Base-by-base conservation (phyloP, 2,113 vertebrate genomes). In the Gopherus evgoodei region DNA sequence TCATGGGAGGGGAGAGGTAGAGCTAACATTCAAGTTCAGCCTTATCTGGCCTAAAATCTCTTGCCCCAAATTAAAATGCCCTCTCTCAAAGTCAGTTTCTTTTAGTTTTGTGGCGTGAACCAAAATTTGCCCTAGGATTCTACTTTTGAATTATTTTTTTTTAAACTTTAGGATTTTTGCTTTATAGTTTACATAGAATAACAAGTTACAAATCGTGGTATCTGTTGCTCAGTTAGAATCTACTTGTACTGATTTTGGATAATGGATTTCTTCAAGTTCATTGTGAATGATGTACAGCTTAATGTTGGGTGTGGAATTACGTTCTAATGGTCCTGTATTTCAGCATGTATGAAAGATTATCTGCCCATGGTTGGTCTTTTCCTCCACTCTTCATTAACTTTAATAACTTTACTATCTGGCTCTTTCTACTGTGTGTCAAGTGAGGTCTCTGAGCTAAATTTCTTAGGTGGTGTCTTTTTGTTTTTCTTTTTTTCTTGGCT, bases 331-430 rank as follows among this genome's bases (percentile, higher is more conserved):
- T 83, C 62, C 47, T 17, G 10, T 69, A 25, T 0, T 5, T 92
- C 22, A 84, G 47, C 59, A 49, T 31, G 35, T 54, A 19, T 38
- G 5, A 72, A 92, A 83, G 16, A 83, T 38, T 42, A 52, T 54
- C 4, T 75, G 24, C 65, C 22, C 65, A 79, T 42, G 7, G 3
- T 2, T 22, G 5, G 8, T 65, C 49, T 3, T 85, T 87, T 80
- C 53, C 89, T 90, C 24, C 38, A 8, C 17, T 87, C 24, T 88
- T 86, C 13, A 90, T 88, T 85, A 52, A 88, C 86, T 94, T 94
- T 83, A 83, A 56, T 76, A 27, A 53, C 2, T 53, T 53, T 53
- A 54, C 22, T 54, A 54, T 16, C 17, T 91, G 5, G 0, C 0
- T 91, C 59, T 92, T 92, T 91, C 35, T 81, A 16, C 35, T 7